Conservation (phyloP, 2,113 vertebrate genomes). For the Monarcha castaneiventris region DNA sequence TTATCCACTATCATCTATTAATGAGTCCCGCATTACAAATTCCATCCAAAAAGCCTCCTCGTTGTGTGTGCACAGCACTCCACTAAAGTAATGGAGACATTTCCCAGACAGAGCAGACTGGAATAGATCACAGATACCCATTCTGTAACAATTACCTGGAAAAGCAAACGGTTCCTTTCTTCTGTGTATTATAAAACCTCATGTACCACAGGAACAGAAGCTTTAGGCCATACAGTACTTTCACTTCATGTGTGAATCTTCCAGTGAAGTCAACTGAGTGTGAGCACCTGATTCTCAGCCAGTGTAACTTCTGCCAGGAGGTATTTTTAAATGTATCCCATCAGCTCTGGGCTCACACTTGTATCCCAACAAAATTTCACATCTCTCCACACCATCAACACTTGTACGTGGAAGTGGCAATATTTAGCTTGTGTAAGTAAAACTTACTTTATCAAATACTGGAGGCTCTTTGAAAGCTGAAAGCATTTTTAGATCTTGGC, state of each 20-base stretch:
- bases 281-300: not conserved
- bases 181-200: slow-evolving; percentile 8
- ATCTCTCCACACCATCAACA: not conserved
- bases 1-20: not conserved
- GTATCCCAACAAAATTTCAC: not conserved
- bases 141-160: not conserved
- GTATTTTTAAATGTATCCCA: not conserved
- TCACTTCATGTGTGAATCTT: not conserved
- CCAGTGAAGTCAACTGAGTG: slow-evolving; percentile 20
- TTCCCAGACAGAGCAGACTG: not conserved
- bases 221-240: not conserved
- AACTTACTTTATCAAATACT: not conserved
- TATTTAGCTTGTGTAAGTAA: not conserved
- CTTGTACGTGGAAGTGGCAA: not conserved
- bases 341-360: not conserved
- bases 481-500: not conserved
- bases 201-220: slow-evolving; percentile 3
- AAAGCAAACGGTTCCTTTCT: slow-evolving; percentile 21
- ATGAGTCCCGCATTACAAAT: not conserved
- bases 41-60: not conserved
- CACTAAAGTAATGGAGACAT: not conserved
- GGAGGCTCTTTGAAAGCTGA: not conserved
- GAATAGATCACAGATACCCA: not conserved
- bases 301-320: not conserved
- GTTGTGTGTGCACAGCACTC: not conserved